Conservation (phyloP, 2,113 vertebrate genomes). For the Aspiorhynchus laticeps region DNA sequence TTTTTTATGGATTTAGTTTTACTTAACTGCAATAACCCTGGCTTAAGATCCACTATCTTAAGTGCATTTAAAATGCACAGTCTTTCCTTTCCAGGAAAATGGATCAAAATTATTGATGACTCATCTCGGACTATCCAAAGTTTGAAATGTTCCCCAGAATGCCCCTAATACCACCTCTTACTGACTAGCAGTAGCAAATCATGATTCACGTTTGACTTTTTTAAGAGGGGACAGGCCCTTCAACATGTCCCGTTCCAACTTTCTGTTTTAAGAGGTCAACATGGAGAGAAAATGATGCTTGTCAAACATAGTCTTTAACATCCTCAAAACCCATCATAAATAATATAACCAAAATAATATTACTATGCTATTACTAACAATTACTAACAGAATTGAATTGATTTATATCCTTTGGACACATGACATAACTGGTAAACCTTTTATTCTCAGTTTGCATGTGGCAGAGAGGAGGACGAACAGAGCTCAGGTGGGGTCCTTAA, state of each 20-base stretch:
- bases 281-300: background rate
- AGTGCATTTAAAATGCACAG: no score
- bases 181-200: background rate
- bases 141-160: background rate
- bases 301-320: background rate
- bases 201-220: background rate
- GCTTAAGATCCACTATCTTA: no score
- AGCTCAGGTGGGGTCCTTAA: conserved; percentile 69
- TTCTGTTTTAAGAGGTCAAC: background rate
- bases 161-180: background rate
- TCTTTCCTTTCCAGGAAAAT: background rate
- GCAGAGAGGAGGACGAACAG: conserved; percentile 66
- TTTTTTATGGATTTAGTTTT: no score
- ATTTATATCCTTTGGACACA: background rate
- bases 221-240: background rate
- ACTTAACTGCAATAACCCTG: no score
- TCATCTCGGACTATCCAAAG: background rate
- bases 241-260: background rate
- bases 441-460: conserved; percentile 58
- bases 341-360: background rate
- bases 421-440: background rate
- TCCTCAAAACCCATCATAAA: background rate
- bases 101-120: background rate
- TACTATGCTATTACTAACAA: no score
- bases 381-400: background rate